Conservation (phyloP, 2,888 invertebrate genomes). For the Macroteleia sp. region DNA sequence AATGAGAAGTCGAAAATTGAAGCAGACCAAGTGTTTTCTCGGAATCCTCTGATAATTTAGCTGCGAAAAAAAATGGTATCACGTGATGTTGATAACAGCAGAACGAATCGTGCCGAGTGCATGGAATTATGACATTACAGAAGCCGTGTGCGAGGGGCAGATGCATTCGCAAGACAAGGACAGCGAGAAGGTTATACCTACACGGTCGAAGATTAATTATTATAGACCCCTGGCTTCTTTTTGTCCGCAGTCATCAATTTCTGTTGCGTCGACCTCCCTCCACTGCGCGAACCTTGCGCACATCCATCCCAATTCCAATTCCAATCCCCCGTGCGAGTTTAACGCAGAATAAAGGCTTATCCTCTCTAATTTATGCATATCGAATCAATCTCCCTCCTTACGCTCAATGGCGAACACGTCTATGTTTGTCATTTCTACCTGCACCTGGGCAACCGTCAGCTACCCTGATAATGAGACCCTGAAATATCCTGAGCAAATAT, state of each 20-base stretch:
- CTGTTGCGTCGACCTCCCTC: constrained; percentile 70
- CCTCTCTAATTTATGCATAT: constrained; percentile 84
- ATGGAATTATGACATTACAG: constrained; percentile 62
- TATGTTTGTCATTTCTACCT: constrained; percentile 61
- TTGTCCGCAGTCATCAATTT: constrained; percentile 83
- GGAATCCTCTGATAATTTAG: constrained; percentile 41
- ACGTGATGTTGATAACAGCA: constrained; percentile 51
- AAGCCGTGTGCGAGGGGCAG: constrained; percentile 43
- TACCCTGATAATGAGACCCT: constrained; percentile 81
- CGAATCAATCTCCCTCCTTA: constrained; percentile 82
- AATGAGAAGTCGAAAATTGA: background rate
- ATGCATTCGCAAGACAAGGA: constrained; percentile 58
- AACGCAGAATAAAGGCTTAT: constrained; percentile 79
- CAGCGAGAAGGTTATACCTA: constrained; percentile 66
- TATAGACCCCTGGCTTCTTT: constrained; percentile 83
- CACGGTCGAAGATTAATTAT: constrained; percentile 82
- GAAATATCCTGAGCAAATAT: constrained; percentile 83
- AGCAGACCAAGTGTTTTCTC: constrained; percentile 10
- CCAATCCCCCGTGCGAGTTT: constrained; percentile 69
- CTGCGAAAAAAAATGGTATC: constrained; percentile 54
- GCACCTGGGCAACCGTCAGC: constrained; percentile 81
- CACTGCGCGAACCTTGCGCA: constrained; percentile 51
- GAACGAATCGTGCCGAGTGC: constrained; percentile 40
- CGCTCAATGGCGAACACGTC: constrained; percentile 50
- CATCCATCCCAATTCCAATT: constrained; percentile 78